Evolutionary conservation across 2,113 vertebrate species (phyloP).

Genomic region (Rhea pennata): DNA sequence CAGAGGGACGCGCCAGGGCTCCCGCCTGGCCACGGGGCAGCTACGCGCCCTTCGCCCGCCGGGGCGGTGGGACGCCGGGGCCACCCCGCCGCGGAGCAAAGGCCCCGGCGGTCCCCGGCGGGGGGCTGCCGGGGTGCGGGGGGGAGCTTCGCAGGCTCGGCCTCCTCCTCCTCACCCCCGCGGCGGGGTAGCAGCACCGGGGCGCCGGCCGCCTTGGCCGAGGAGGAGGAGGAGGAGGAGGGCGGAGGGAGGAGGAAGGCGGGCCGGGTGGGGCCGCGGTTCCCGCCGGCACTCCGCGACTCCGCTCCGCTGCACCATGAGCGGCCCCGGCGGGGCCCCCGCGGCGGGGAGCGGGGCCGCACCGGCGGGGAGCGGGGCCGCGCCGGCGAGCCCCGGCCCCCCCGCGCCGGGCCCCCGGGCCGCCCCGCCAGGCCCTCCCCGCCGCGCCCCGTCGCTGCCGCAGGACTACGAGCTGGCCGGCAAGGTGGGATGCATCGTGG

Average conservation of each 20-base stretch:
- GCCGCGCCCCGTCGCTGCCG: not conserved
- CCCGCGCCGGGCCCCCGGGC: not conserved
- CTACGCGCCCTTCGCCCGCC: not conserved
- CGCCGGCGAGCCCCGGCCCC: not conserved
- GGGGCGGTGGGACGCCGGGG: no score
- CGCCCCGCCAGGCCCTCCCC: not conserved
- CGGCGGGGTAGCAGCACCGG: not conserved
- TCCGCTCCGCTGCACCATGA: not conserved
- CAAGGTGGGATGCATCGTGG: conserved; percentile 70
- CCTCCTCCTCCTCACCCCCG: not conserved
- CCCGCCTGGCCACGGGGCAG: not conserved
- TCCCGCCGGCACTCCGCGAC: not conserved
- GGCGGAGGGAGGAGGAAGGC: conserved; percentile 23
- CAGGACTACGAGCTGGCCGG: conserved; percentile 63
- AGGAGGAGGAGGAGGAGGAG: not conserved
- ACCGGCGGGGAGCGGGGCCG: not conserved
- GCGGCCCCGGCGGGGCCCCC: not conserved
- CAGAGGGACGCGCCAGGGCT: not conserved
- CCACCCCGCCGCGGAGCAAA: no score
- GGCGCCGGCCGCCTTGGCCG: not conserved
- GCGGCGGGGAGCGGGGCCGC: not conserved
- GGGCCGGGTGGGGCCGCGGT: conserved; percentile 10
- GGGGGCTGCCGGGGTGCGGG: not conserved
- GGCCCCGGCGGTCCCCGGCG: no score
- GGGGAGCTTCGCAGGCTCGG: no score